Percentiles rank a stretch among this genome's conserved stretches.
These are phyloP conservation scores for Drosophila anceps DNA, from an alignment of 2,888 invertebrate genomes.

Conservation along the genomic window DNA sequence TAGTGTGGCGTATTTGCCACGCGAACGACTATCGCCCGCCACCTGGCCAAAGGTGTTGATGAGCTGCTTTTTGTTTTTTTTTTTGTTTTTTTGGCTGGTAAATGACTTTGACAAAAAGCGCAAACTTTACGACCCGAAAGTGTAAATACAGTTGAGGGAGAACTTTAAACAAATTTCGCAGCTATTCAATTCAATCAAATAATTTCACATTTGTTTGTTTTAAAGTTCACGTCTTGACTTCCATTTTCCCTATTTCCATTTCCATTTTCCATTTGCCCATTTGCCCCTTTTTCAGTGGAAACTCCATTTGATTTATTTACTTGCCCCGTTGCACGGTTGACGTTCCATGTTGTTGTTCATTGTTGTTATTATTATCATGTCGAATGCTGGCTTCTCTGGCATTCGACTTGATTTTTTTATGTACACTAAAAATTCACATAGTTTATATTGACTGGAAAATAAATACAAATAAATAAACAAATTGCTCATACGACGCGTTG, in stretches of 20 bases:
- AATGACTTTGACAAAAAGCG: slow-evolving; percentile 39
- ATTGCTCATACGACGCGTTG: slow-evolving; percentile 72
- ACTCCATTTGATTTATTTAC: slow-evolving; percentile 76
- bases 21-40: slow-evolving; percentile 1
- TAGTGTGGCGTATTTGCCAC: slow-evolving; percentile 74
- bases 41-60: slow-evolving; percentile 74
- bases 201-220: slow-evolving; percentile 44
- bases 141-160: slow-evolving; percentile 17
- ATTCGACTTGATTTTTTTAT: slow-evolving; percentile 57
- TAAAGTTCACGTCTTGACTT: slow-evolving; percentile 44
- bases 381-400: slow-evolving; percentile 19
- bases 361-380: slow-evolving; percentile 58
- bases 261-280: background rate
- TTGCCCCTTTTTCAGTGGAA: slow-evolving; percentile 35
- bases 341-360: slow-evolving; percentile 35
- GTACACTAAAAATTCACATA: slow-evolving; percentile 83
- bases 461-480: slow-evolving; percentile 83
- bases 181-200: background rate
- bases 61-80: slow-evolving; percentile 63
- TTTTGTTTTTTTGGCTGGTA: slow-evolving; percentile 46
- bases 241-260: slow-evolving; percentile 22
- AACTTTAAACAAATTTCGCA: slow-evolving; percentile 4
- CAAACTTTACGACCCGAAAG: slow-evolving; percentile 56
- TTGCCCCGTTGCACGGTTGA: slow-evolving; percentile 48
- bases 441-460: slow-evolving; percentile 85